phyloP scores from a whole-genome alignment of 2,888 invertebrate species.

The Leptinotarsa tumamoca region DNA sequence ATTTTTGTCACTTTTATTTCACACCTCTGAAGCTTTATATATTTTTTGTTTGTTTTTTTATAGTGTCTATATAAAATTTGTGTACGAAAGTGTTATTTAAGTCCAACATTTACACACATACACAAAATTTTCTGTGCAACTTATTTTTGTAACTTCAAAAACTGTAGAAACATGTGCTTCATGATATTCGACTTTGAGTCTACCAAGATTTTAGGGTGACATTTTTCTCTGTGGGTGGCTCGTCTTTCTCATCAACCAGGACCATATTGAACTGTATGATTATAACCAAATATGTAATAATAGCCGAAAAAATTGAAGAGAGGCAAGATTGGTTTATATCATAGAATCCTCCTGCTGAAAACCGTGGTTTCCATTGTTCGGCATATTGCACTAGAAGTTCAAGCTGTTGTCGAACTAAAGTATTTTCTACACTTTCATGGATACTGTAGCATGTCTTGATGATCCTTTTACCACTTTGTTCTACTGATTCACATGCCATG shows the following conservation, averaged over 20 bases:
- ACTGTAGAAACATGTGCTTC: not conserved
- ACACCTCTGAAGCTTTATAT: no score
- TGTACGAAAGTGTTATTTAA: no score
- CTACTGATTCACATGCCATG: slow-evolving; percentile 38
- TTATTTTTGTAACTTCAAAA: not conserved
- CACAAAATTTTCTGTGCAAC: not conserved
- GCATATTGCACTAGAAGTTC: slow-evolving; percentile 33
- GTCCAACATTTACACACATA: no score
- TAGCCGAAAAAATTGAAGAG: slow-evolving; percentile 34
- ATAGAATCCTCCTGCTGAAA: slow-evolving; percentile 43
- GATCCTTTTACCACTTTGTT: slow-evolving; percentile 33
- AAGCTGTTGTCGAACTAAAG: slow-evolving; percentile 30
- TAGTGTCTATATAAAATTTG: no score
- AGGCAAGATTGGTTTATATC: slow-evolving; percentile 35
- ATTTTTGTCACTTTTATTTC: no score
- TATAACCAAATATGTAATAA: slow-evolving; percentile 36
- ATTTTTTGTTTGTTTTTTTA: no score
- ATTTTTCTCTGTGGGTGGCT: not conserved
- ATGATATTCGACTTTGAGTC: not conserved
- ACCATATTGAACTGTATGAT: slow-evolving; percentile 40
- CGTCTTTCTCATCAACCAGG: slow-evolving; percentile 5
- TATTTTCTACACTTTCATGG: slow-evolving; percentile 26
- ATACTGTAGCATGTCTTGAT: slow-evolving; percentile 35
- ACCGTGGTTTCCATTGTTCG: slow-evolving; percentile 37
- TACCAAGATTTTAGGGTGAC: not conserved